Evolutionary conservation across 2,797 vertebrate species (phyloP), one percentile per base, ranked within the genome.

Genomic region (Acanthurus lineatus): DNA sequence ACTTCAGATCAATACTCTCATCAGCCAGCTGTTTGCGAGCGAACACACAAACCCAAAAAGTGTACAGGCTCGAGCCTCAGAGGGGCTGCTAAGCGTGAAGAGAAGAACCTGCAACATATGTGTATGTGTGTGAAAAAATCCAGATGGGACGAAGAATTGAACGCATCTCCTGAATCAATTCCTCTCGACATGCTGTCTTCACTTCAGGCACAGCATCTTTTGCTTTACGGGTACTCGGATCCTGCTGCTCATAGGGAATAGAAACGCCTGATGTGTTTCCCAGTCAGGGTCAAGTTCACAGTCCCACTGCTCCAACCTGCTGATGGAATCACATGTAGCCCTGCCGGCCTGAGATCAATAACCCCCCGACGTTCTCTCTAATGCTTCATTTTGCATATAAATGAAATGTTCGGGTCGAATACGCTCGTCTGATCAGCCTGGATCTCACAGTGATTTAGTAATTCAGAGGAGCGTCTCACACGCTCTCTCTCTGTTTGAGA

Each of bases 1-100:
- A 72, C 79, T 85, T 73, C 49, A 49, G 78, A 89, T 93, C 81
- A 28, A 87, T 85, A 75, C 67, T 42, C 25, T 84, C 82, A 87
- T 79, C 81, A 85, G 74, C 69, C 74, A 76, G 77, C 58, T 84
- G 87, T 87, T 81, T 84, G 61, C 64, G 48, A 38, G 67, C 16
- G 25, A 69, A 66, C 69, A 69, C 47, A 20, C 52, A 48, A 66
- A 63, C 42, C 11, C 25, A 2, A 25, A 25, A 20, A 19, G 61
- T 11, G 60, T 47, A 58, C 20, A 17, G 12, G 44, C 49, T 4
- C 3, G 44, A 77, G 71, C 51, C 67, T 73, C 63, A 22, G 44
- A 77, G 25, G 78, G 65, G 42, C 58, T 28, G 52, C 51, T 19
- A 19, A 16, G 9, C 38, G 25, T 47, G 56, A 58, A 60, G 53